A percentile compares a stretch with the other conserved stretches of the same genome.
These are phyloP conservation scores for Icerya purchasi DNA, from an alignment of 2,888 invertebrate species.

Conservation along the genomic window DNA sequence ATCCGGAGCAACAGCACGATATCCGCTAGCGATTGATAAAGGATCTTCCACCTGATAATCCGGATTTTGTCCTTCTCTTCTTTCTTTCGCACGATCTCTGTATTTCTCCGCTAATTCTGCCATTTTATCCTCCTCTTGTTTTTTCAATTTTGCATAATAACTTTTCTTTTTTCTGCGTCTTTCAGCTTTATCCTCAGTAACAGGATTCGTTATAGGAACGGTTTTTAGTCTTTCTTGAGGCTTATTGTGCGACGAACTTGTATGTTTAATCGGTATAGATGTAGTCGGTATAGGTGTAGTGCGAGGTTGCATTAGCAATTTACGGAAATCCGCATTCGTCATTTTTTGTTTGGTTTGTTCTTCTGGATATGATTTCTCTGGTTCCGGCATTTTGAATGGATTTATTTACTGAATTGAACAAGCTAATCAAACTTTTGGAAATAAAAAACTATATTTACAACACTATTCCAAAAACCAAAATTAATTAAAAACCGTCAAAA, in stretches of 20 bases:
- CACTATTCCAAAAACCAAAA: too few species aligned
- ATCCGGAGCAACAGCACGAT: conserved; percentile 89
- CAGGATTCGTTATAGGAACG: conserved; percentile 19
- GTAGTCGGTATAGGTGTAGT: conserved; percentile 35
- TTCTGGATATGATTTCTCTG: conserved; percentile 9
- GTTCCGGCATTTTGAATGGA: conserved; percentile 14
- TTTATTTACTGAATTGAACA: too few species aligned
- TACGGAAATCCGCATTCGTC: conserved; percentile 93
- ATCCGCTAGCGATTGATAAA: conserved; percentile 64
- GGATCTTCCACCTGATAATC: conserved; percentile 67
- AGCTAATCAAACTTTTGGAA: too few species aligned
- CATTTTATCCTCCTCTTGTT: conserved; percentile 84
- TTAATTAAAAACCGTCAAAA: too few species aligned
- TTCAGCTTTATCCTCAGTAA: conserved; percentile 44
- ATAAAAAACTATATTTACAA: too few species aligned
- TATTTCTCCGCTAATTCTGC: conserved; percentile 87
- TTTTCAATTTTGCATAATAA: conserved; percentile 79
- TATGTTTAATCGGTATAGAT: conserved; percentile 18
- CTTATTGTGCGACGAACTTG: conserved; percentile 8
- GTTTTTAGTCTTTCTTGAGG: conserved; percentile 16
- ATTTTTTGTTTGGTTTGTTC: conserved; percentile 35
- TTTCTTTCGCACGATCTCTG: conserved; percentile 70
- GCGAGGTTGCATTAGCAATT: conserved; percentile 83
- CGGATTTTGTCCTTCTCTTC: conserved; percentile 62
- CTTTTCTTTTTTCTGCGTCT: conserved; percentile 80